Evolutionary conservation across 2,888 invertebrate genomes (phyloP).

Genomic region (Onthophagus sagittarius): DNA sequence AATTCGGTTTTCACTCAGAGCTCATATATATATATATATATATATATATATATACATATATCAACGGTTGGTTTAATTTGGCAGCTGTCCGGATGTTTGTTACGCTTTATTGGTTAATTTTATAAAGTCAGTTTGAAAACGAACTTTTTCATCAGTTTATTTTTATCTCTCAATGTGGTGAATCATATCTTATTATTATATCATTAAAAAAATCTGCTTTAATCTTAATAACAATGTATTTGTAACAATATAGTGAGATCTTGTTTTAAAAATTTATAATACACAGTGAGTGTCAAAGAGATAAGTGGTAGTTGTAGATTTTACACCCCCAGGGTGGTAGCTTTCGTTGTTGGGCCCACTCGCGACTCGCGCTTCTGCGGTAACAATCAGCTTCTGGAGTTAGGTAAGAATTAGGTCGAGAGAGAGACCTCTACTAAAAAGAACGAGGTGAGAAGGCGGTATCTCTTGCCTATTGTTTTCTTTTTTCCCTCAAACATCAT

Average conservation of each 20-base stretch:
- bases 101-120: neutral
- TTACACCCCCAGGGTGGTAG: neutral
- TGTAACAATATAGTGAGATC: neutral
- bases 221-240: too few species aligned
- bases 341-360: neutral
- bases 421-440: neutral
- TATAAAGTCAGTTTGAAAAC: neutral
- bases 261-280: neutral
- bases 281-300: neutral
- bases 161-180: neutral
- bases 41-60: too few species aligned
- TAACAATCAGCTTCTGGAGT: neutral
- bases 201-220: too few species aligned
- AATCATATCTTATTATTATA: neutral
- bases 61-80: neutral
- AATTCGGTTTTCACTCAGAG: too few species aligned
- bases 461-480: neutral
- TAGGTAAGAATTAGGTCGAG: neutral
- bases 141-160: neutral
- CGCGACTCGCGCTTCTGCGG: neutral
- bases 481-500: too few species aligned
- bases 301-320: neutral
- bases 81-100: neutral
- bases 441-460: neutral
- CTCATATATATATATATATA: neutral